Base-by-base conservation (phyloP, 2,113 vertebrate genomes). In the Thymallus thymallus region DNA sequence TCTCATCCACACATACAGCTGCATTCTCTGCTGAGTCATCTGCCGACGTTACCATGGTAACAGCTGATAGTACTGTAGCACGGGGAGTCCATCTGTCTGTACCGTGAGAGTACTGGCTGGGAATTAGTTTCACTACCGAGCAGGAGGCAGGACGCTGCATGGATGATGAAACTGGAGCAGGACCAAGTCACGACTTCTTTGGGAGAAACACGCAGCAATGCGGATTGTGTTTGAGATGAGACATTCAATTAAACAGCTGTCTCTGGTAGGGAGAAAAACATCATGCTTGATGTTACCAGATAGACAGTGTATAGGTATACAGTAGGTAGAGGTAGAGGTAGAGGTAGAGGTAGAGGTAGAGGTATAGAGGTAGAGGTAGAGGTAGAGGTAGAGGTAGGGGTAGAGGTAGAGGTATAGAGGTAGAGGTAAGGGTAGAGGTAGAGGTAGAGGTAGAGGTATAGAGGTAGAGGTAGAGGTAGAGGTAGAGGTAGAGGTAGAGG, bases 21-120 rank as follows among this genome's bases (percentile, higher is more conserved):
- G 61, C 61, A 65, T 29, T 73, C 71, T 26, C 22, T 65, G 72
- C 72, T 66, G 72, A 73, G 62, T 73, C 72, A 73, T 51, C 72
- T 56, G 62, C 10, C 63, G 32, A 41, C 4, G 58, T 73, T 48
- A 24, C 71, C 62, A 51, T 65, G 71, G 71, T n/a, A 73, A 56
- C 71, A 6, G 13, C 62, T 64, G 62, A 2, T 16, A 26, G 6
- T 30, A 22, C 24, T 14, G 23, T 29, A 29, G 62, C 24, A 16
- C 1, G 29, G 62, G 63, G 12, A 29, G 51, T 58, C 46, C 51
- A 29, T 68, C 29, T 68, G 18, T 68, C 30, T 68, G 20, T 22
- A 20, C 48, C 23, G 66, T 6, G 14, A 16, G 16, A 20, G 20
- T 41, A 7, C 35, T 3, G 26, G 7, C 16, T 35, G 26, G 18